Evolutionary conservation across 2,797 vertebrate species (phyloP).

Genomic region (Clarias fuscus): DNA sequence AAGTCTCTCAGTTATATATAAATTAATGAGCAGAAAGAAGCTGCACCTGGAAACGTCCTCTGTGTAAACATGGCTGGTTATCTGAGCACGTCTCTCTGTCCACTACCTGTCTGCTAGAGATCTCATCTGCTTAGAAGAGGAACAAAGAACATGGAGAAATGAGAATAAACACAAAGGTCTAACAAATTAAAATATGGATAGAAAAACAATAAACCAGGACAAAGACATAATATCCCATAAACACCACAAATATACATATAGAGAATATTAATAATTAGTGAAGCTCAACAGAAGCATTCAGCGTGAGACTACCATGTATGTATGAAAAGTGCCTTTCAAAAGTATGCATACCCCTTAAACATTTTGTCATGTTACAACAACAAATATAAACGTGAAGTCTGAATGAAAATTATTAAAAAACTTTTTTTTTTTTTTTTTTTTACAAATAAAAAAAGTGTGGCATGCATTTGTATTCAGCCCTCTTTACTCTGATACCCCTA

Average conservation of each 20-base stretch:
- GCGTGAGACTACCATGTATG: slow-evolving; percentile 59
- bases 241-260: slow-evolving; percentile 56
- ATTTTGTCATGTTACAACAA: too few species aligned
- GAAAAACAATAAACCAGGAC: slow-evolving; percentile 17
- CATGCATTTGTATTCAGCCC: too few species aligned
- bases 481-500: too few species aligned
- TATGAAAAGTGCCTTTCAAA: slow-evolving; percentile 34
- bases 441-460: too few species aligned
- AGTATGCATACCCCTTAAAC: too few species aligned
- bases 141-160: slow-evolving; percentile 54
- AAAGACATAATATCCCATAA: slow-evolving; percentile 52
- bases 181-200: slow-evolving; percentile 40
- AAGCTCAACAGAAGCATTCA: slow-evolving; percentile 42
- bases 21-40: neutral
- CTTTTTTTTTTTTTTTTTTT: too few species aligned
- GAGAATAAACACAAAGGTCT: slow-evolving; percentile 9
- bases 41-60: slow-evolving; percentile 76
- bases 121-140: slow-evolving; percentile 67
- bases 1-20: neutral
- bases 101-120: slow-evolving; percentile 62
- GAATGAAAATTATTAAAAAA: too few species aligned
- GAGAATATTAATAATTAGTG: slow-evolving; percentile 57
- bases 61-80: slow-evolving; percentile 63
- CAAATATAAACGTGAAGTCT: too few species aligned
- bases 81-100: slow-evolving; percentile 57